Evolutionary conservation across 1,140 invertebrate genomes (phyloP).

Genomic region (Apis florea): DNA sequence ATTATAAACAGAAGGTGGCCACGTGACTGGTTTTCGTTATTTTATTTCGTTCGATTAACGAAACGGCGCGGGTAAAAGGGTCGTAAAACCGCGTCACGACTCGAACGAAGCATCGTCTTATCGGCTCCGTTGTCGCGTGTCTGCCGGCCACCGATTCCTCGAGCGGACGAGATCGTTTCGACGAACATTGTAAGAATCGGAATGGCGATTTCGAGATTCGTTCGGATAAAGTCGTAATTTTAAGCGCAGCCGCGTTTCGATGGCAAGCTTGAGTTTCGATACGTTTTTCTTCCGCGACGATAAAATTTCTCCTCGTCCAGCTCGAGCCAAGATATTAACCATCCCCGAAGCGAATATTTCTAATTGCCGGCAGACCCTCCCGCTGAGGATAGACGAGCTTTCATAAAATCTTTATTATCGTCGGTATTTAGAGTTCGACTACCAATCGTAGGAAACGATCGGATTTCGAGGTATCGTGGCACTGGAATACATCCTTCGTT

Average conservation of each 20-base stretch:
- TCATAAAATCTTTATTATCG: slow-evolving; percentile 74
- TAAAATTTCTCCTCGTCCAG: slow-evolving; percentile 61
- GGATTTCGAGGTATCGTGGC: slow-evolving; percentile 31
- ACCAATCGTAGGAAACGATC: slow-evolving; percentile 48
- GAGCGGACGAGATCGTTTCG: too few species aligned
- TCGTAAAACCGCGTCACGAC: slow-evolving; percentile 64
- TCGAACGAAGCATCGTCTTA: not conserved
- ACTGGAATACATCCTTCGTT: slow-evolving; percentile 9
- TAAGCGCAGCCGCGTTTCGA: slow-evolving; percentile 63
- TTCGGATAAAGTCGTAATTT: slow-evolving; percentile 69
- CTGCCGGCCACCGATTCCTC: slow-evolving; percentile 35
- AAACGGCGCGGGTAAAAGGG: slow-evolving; percentile 65
- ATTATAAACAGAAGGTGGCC: slow-evolving; percentile 62
- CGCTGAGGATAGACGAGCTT: slow-evolving; percentile 28
- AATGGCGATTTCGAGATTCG: slow-evolving; percentile 12
- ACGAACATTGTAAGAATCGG: slow-evolving; percentile 50
- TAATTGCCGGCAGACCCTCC: slow-evolving; percentile 64
- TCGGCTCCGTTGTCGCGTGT: not conserved
- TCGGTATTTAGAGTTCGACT: slow-evolving; percentile 61
- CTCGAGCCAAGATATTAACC: slow-evolving; percentile 71
- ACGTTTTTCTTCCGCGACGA: slow-evolving; percentile 31
- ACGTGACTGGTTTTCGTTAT: slow-evolving; percentile 64
- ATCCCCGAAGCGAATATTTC: slow-evolving; percentile 68
- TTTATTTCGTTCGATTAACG: slow-evolving; percentile 70
- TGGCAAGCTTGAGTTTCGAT: slow-evolving; percentile 22